A percentile compares a stretch with the other conserved stretches of the same genome.
Conservation (phyloP, 2,888 invertebrate genomes). For the Elmis aenea region DNA sequence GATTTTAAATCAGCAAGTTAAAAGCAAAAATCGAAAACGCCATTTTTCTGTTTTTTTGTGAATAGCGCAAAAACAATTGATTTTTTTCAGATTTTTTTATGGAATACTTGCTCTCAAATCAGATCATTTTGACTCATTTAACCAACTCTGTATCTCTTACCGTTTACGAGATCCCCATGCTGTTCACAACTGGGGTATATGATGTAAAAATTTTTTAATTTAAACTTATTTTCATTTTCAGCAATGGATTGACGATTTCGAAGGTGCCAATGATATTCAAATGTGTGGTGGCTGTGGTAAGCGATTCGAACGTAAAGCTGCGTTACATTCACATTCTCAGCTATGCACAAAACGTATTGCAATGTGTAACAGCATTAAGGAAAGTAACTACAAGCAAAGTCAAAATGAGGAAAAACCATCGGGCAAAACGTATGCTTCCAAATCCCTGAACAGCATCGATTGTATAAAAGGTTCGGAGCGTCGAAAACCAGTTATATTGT, state of each 20-base stretch:
- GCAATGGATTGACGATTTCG: constrained; percentile 63
- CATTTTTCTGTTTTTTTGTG: too few species aligned
- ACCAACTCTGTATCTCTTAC: too few species aligned
- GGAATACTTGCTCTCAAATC: too few species aligned
- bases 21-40: too few species aligned
- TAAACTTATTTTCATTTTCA: too few species aligned
- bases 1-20: too few species aligned
- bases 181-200: too few species aligned
- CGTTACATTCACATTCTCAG: constrained; percentile 65
- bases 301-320: constrained; percentile 67
- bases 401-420: constrained; percentile 13
- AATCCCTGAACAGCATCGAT: background rate
- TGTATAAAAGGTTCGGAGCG: constrained; percentile 6
- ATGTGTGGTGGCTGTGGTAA: constrained; percentile 67
- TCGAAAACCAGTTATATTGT: constrained; percentile 6
- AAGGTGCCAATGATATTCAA: constrained; percentile 56
- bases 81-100: too few species aligned
- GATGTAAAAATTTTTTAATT: too few species aligned
- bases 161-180: too few species aligned
- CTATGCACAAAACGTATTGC: constrained; percentile 57
- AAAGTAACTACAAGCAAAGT: constrained; percentile 22
- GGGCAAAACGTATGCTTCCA: background rate
- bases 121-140: too few species aligned
- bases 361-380: constrained; percentile 43
- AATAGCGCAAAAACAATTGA: too few species aligned